These are phyloP conservation scores for Caenorhabditis afra DNA, from an alignment of 2,888 invertebrate species.

Conservation along the genomic window DNA sequence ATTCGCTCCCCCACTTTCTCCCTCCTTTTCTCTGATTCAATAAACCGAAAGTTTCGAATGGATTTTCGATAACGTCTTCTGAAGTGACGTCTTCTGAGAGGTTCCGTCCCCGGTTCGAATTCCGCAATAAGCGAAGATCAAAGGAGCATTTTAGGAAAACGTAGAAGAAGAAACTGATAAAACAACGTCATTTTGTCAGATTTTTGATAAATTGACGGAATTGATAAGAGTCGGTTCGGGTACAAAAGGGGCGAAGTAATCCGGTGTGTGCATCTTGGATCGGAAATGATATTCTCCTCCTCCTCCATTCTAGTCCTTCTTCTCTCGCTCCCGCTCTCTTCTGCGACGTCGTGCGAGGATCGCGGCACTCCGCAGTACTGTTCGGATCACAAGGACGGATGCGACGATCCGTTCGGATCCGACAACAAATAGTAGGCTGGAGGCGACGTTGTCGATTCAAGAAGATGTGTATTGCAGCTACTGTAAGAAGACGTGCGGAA, in stretches of 20 bases:
- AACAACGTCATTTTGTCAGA: slow-evolving; percentile 21
- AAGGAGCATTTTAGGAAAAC: slow-evolving; percentile 12
- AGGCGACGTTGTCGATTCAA: neutral
- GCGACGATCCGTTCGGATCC: slow-evolving; percentile 23
- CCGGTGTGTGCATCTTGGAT: slow-evolving; percentile 4
- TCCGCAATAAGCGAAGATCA: slow-evolving; percentile 22
- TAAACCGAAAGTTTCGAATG: too few relatives aligned
- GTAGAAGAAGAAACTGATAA: slow-evolving; percentile 21
- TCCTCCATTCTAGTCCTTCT: slow-evolving; percentile 1
- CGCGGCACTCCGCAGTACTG: slow-evolving; percentile 30
- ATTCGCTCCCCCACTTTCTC: slow-evolving; percentile 1
- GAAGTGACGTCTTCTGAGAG: neutral
- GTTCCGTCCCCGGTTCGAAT: neutral
- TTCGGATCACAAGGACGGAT: slow-evolving; percentile 22
- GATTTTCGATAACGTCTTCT: slow-evolving; percentile 1
- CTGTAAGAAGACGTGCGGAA: slow-evolving; percentile 34
- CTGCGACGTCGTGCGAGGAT: slow-evolving; percentile 14
- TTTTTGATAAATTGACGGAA: slow-evolving; percentile 11
- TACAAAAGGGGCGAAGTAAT: slow-evolving; percentile 6
- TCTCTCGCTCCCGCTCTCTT: neutral
- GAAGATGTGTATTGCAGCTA: slow-evolving; percentile 10
- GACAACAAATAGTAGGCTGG: slow-evolving; percentile 11
- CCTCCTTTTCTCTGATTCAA: neutral
- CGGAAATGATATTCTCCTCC: slow-evolving; percentile 8
- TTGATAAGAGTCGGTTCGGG: slow-evolving; percentile 1